phyloP scores from a whole-genome alignment of 2,113 vertebrate genomes.

The Regulus satrapa region DNA sequence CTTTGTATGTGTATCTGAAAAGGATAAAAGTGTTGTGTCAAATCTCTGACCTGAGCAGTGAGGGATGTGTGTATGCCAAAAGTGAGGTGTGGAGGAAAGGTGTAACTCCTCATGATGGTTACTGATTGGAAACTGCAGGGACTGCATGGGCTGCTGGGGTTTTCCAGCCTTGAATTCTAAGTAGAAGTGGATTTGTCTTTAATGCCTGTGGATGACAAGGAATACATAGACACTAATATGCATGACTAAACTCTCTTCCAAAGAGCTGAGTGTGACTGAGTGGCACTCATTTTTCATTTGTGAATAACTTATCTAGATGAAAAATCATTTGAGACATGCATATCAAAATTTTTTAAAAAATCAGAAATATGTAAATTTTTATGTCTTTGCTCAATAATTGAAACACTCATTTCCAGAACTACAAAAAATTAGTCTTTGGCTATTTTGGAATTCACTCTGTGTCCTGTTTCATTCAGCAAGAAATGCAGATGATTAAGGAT shows the following conservation, averaged over 20 bases:
- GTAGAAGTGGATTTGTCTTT: background rate
- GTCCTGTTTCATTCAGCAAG: slow-evolving; percentile 6
- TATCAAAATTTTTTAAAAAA: slow-evolving; percentile 44
- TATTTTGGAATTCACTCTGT: slow-evolving; percentile 17
- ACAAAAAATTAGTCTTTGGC: slow-evolving; percentile 1
- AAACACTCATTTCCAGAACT: background rate
- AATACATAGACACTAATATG: background rate
- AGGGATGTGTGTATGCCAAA: background rate
- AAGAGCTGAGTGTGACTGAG: slow-evolving; percentile 12
- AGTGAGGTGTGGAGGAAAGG: background rate
- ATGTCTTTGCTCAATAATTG: slow-evolving; percentile 49
- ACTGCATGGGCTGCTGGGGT: background rate
- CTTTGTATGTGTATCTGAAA: background rate
- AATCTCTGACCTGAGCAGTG: background rate
- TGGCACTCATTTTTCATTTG: slow-evolving; percentile 29
- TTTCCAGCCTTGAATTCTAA: background rate
- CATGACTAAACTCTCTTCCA: slow-evolving; percentile 35
- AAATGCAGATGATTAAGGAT: slow-evolving; percentile 36
- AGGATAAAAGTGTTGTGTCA: background rate
- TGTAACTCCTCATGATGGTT: background rate
- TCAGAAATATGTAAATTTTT: slow-evolving; percentile 44
- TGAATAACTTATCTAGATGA: slow-evolving; percentile 30
- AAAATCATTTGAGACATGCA: slow-evolving; percentile 16
- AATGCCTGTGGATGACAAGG: background rate
- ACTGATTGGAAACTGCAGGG: background rate